phyloP scores from a whole-genome alignment of 2,113 vertebrate species.

The Microcebus jonahi region DNA sequence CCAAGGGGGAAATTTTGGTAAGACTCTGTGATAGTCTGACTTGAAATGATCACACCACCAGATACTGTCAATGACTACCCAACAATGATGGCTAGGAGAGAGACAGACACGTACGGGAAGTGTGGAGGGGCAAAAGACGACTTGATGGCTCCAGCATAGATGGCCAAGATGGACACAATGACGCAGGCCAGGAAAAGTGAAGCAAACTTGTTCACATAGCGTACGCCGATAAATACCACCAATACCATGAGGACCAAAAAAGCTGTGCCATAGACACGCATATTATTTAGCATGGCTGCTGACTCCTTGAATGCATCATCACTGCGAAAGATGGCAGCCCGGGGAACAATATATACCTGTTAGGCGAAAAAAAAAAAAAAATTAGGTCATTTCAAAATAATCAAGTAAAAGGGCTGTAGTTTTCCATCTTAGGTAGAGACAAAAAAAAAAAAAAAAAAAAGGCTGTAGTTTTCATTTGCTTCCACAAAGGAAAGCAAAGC shows the following conservation, averaged over 20 bases:
- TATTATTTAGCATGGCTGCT: constrained; percentile 93
- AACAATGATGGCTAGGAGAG: not conserved
- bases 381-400: not conserved
- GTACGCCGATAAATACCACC: constrained; percentile 94
- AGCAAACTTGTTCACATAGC: constrained; percentile 96
- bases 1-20: not conserved
- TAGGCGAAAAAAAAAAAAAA: not conserved
- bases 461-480: not conserved
- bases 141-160: constrained; percentile 92
- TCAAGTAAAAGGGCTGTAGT: not conserved
- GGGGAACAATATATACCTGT: constrained; percentile 91
- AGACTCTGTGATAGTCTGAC: not conserved
- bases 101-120: constrained; percentile 87
- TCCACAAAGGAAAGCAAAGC: constrained; percentile 41
- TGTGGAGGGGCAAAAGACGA: constrained; percentile 90
- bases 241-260: constrained; percentile 92
- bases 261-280: constrained; percentile 93
- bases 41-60: not conserved
- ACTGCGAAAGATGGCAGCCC: constrained; percentile 89
- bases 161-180: constrained; percentile 93
- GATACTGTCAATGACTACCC: not conserved
- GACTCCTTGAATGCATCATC: constrained; percentile 84
- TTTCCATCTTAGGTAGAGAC: too few relatives aligned
- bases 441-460: not conserved
- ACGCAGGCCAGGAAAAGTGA: constrained; percentile 94